Base-by-base conservation (phyloP, 1,140 invertebrate genomes). In the Calephelis nemesis region DNA sequence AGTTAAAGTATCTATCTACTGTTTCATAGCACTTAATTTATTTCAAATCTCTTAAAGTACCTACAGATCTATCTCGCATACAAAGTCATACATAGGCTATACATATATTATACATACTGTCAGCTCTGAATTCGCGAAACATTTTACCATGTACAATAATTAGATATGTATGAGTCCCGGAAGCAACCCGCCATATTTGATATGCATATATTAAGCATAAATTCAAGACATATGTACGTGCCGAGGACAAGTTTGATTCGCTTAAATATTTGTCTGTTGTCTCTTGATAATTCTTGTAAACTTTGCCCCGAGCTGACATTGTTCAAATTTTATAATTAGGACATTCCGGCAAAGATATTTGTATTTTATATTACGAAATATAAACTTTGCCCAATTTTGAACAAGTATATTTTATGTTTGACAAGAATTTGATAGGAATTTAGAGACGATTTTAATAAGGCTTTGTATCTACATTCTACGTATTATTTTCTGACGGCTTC, bases 171-270 rank as follows among this genome's bases (percentile, higher is more conserved):
- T 60, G 54, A 60, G 54, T 60, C 30, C 54, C 54, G 54, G 54
- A 60, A 60, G 54, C 54, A 12, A 48, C 68, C 58, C 68, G 67
- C 68, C 66, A 67, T 74, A 73, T 75, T 75, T 68, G 70, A 68
- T 74, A 68, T 74, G 72, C 69, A 75, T 75, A 75, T 70, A 75
- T 75, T 75, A 73, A 67, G 47, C 63, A 54, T 52, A 75, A 75
- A 69, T 75, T 73, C 52, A 58, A 47, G 69, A 69, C 66, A 73
- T 68, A 68, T 73, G 71, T 66, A 70, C 60, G 47, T 54, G 45
- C 66, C 40, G 60, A 67, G 69, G 39, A 40, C 52, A 73, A 75
- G 54, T 75, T 75, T 75, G 74, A 75, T 73, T 75, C 65, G 66
- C 54, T 70, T 60, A 64, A 75, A 72, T 67, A 69, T 75, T 73